These are phyloP conservation scores for Tragelaphus buxtoni DNA, from an alignment of 2,113 vertebrate genomes.

Conservation along the genomic window DNA sequence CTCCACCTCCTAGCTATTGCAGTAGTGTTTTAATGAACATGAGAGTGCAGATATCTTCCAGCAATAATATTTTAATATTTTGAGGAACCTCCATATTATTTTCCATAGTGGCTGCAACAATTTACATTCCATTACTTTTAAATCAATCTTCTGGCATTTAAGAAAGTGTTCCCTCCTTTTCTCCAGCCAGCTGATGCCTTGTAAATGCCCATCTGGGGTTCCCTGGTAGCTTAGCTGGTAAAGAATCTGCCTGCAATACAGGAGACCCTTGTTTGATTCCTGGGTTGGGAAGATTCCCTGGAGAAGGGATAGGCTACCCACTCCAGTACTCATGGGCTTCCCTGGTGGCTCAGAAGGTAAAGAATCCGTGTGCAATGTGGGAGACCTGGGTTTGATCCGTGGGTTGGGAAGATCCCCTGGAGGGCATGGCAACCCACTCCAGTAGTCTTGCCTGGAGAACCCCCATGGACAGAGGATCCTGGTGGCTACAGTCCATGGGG, in stretches of 20 bases:
- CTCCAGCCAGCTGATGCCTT: not conserved
- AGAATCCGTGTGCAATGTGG: not conserved
- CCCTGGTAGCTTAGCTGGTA: not conserved
- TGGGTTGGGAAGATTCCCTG: not conserved
- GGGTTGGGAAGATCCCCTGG: not conserved
- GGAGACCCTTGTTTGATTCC: not conserved
- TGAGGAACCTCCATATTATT: not conserved
- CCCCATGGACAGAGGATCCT: not conserved
- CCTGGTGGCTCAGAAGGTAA: not conserved
- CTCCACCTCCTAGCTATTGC: not conserved
- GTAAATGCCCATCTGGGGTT: not conserved
- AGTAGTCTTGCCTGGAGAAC: not conserved
- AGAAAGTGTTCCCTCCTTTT: not conserved
- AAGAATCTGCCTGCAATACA: not conserved
- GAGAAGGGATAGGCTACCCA: not conserved
- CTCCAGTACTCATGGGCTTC: not conserved
- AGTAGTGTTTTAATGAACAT: not conserved
- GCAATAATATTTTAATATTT: not conserved
- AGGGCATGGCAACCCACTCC: not conserved
- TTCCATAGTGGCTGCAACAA: not conserved
- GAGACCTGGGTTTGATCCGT: not conserved
- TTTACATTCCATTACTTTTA: not conserved
- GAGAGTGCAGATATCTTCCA: not conserved
- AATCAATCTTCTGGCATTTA: not conserved
- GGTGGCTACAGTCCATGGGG: not conserved